phyloP scores from a whole-genome alignment of 1,140 invertebrate species.

The Tenebrio molitor region DNA sequence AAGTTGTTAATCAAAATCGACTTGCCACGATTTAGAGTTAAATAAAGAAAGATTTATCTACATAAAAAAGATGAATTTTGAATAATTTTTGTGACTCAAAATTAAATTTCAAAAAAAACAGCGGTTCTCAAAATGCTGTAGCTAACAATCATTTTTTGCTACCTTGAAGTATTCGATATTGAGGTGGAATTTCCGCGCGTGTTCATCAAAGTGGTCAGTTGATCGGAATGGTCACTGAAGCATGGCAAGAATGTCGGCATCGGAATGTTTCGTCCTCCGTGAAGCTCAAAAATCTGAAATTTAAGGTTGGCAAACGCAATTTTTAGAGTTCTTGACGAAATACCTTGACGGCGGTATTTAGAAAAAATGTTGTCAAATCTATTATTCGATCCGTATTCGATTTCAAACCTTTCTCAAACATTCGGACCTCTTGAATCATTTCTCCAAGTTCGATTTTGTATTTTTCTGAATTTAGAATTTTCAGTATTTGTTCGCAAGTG shows the following conservation, averaged over 20 bases:
- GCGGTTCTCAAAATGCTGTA: no score
- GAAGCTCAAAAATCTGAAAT: background rate
- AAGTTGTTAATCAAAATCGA: no score
- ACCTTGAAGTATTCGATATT: slow-evolving; percentile 2
- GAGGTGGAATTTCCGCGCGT: background rate
- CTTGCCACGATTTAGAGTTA: no score
- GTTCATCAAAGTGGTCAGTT: background rate
- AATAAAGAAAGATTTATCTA: no score
- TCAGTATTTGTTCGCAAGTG: background rate
- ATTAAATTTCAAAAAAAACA: no score
- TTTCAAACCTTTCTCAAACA: background rate
- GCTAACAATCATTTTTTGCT: no score
- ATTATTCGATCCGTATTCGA: background rate
- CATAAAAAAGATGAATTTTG: no score
- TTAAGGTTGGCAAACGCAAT: background rate
- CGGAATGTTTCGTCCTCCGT: background rate
- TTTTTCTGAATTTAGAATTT: background rate
- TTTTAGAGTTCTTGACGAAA: background rate
- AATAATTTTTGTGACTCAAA: background rate
- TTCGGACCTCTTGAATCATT: background rate
- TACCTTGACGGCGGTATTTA: background rate
- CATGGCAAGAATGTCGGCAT: background rate
- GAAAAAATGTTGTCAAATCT: background rate
- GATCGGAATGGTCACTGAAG: background rate
- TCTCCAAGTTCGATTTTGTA: background rate